A percentile compares a stretch with the other conserved stretches of the same genome.
Conservation (phyloP, 2,888 invertebrate genomes). For the Caprella mutica region DNA sequence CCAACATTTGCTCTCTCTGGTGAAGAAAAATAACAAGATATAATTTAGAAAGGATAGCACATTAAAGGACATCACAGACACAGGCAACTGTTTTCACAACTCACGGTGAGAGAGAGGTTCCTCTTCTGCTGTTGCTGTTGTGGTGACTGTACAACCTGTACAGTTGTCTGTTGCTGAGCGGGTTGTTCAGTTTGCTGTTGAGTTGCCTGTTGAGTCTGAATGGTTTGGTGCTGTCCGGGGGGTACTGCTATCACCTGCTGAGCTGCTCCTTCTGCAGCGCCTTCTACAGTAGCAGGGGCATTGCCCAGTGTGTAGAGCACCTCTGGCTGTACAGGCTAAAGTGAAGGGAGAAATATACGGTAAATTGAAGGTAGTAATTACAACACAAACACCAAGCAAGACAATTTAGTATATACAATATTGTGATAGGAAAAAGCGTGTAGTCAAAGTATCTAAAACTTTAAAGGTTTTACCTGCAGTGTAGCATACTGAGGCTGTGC, state of each 20-base stretch:
- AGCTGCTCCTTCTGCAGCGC: too few species aligned
- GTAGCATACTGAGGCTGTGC: conserved; percentile 33
- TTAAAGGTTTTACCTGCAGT: conserved; percentile 13
- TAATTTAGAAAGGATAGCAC: background rate
- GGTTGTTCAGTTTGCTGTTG: conserved; percentile 11
- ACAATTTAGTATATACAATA: background rate
- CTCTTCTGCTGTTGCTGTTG: conserved; percentile 28
- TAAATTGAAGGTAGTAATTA: background rate
- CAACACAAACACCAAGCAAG: background rate
- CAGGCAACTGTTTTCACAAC: too few species aligned
- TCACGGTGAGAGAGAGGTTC: conserved; percentile 31
- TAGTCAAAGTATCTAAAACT: background rate
- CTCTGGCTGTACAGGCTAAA: conserved; percentile 32
- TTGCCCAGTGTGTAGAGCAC: conserved; percentile 21
- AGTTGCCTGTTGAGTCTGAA: conserved; percentile 11
- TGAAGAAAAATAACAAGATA: background rate
- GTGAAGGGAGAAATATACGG: background rate
- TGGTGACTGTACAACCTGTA: too few species aligned
- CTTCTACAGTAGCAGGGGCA: background rate
- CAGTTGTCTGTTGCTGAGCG: conserved; percentile 8
- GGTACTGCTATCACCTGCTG: background rate
- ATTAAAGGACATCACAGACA: too few species aligned
- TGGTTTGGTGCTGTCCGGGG: conserved; percentile 2
- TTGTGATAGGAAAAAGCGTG: background rate
- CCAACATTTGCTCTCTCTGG: conserved; percentile 88